These are phyloP conservation scores for Myrmophylax atrothorax DNA, from an alignment of 2,113 vertebrate species.

Conservation along the genomic window DNA sequence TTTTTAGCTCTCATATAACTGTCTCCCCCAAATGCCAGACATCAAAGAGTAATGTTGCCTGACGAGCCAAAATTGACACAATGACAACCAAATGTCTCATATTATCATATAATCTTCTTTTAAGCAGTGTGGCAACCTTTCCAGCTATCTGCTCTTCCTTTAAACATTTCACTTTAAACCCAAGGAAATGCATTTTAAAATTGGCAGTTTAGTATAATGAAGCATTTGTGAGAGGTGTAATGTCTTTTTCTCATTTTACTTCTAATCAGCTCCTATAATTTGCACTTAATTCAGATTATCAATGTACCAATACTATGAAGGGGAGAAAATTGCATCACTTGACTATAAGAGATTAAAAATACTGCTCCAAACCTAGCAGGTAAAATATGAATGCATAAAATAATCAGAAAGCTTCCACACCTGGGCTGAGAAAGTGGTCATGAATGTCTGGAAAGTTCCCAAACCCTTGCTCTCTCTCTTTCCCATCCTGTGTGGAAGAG, in stretches of 20 bases:
- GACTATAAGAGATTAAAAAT: constrained; percentile 34
- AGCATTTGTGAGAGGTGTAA: constrained; percentile 8
- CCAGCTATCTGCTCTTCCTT: constrained; percentile 2
- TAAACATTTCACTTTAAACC: constrained; percentile 26
- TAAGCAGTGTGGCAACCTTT: constrained; percentile 10
- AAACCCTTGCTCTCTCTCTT: constrained; percentile 57
- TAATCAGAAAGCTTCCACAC: constrained; percentile 47
- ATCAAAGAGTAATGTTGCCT: constrained; percentile 29
- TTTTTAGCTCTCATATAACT: not conserved
- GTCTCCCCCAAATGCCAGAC: not conserved
- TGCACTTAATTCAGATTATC: constrained; percentile 26
- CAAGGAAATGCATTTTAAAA: constrained; percentile 28
- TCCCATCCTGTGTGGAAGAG: not conserved
- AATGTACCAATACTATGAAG: not conserved
- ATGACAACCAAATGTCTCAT: constrained; percentile 28
- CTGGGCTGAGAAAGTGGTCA: not conserved
- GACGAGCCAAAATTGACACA: constrained; percentile 22
- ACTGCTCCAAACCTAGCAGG: constrained; percentile 14
- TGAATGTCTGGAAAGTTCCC: constrained; percentile 17
- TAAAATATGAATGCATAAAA: constrained; percentile 54
- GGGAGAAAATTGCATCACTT: not conserved
- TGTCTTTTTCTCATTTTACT: constrained; percentile 12
- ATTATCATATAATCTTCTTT: not conserved
- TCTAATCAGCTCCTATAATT: not conserved
- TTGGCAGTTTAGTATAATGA: constrained; percentile 39